Conservation (phyloP, 2,888 invertebrate genomes). For the Dynastes maya region DNA sequence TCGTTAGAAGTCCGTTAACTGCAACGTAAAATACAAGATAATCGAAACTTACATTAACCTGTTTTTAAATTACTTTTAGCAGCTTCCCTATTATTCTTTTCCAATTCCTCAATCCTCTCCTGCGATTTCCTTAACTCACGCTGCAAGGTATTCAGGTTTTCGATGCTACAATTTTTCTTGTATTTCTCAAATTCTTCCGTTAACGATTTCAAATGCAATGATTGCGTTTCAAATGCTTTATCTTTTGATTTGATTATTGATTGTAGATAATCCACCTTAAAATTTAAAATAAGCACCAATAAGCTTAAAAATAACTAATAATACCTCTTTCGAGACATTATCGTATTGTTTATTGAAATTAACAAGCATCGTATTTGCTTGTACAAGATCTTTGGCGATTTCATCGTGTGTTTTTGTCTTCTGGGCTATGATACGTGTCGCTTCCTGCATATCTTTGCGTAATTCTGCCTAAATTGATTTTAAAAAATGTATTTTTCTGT, state of each 20-base stretch:
- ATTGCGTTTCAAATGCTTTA: constrained; percentile 60
- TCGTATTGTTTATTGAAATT: constrained; percentile 68
- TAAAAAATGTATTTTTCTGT: background rate
- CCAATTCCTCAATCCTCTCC: constrained; percentile 62
- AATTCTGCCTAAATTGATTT: constrained; percentile 62
- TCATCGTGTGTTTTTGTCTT: constrained; percentile 67
- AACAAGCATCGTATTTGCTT: constrained; percentile 68
- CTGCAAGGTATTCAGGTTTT: constrained; percentile 61
- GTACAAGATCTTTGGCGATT: constrained; percentile 66
- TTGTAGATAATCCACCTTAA: constrained; percentile 59
- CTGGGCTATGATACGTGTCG: constrained; percentile 65
- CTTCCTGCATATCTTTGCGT: constrained; percentile 65
- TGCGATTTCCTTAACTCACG: constrained; percentile 60
- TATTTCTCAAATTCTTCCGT: constrained; percentile 63
- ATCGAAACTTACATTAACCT: constrained; percentile 10
- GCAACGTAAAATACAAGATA: constrained; percentile 54
- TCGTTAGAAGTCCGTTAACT: constrained; percentile 64
- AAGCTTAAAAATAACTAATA: background rate
- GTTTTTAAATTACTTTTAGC: constrained; percentile 63
- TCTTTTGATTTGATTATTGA: constrained; percentile 59
- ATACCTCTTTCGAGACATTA: constrained; percentile 63
- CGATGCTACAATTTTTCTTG: constrained; percentile 61
- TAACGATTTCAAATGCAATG: constrained; percentile 58
- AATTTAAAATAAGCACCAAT: background rate
- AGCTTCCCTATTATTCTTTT: constrained; percentile 64